Base-by-base conservation (phyloP, 2,797 vertebrate genomes). In the Arnoldichthys spilopterus region DNA sequence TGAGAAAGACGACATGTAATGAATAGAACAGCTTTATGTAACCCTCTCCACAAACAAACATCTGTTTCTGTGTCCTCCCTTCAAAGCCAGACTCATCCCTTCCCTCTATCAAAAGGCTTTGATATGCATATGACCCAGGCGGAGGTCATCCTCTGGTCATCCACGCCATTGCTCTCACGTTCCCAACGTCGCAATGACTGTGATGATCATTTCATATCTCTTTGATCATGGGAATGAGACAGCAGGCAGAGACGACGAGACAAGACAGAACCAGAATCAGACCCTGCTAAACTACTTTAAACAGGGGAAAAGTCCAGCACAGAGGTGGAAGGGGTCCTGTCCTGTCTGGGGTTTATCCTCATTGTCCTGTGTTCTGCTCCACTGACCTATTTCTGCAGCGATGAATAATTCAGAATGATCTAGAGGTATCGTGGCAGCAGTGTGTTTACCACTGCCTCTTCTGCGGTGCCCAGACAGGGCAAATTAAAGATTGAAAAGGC, bases 401-500 rank as follows among this genome's bases (percentile, higher is more conserved):
- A n/a, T 80, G 51, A 79, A 86, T 80, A 61, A 84, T 81, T 72
- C 6, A 62, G 62, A 68, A 69, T 74, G 51, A 85, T 71, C 64
- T 40, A 70, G 34, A 82, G 43, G 30, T 79, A 45, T 47, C 37
- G 67, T 76, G 64, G 69, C 74, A 78, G 85, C 37, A 62, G 66
- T 37, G n/a, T 68, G 53, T 47, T 56, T 51, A 53, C 72, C 51
- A 51, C 66, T 70, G 8, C 37, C 68, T 40, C 78, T 63, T 71
- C 67, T 81, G 20, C 64, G 64, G 24, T 18, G 66, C 26, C 15
- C 78, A 79, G 83, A 82, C 58, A 64, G 63, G 30, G 76, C 30
- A 76, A 58, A 85, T 82, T 84, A 54, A 79, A 81, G 59, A 79
- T 78, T 82, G 76, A 82, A 70, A 63, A 80, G 68, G 37, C 77